A percentile compares a stretch with the other conserved stretches of the same genome.
Evolutionary conservation across 2,113 vertebrate genomes (phyloP).

Genomic region (Tragelaphus scriptus): DNA sequence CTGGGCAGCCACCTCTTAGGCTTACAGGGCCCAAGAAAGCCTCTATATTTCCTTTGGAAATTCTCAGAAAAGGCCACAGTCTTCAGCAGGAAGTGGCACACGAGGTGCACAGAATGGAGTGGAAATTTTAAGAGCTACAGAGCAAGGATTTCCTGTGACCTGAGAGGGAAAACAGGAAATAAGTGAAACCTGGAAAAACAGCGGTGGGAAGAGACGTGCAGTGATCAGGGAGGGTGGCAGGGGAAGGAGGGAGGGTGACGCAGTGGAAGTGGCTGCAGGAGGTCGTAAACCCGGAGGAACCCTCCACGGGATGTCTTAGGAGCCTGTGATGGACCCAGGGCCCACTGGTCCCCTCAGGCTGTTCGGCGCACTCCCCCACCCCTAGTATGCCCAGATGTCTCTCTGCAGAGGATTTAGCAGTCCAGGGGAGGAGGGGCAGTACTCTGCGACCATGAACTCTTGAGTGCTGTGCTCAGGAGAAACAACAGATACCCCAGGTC

Average conservation of each 20-base stretch:
- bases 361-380: rapidly evolving
- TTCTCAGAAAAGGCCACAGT: neutral
- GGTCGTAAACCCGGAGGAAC: neutral
- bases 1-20: neutral
- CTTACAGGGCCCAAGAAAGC: neutral
- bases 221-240: rapidly evolving
- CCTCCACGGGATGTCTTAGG: neutral
- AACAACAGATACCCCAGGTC: neutral
- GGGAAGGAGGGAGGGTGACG: rapidly evolving
- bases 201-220: rapidly evolving
- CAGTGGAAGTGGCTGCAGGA: rapidly evolving
- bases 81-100: rapidly evolving
- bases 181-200: neutral
- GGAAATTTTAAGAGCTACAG: neutral
- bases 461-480: neutral
- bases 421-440: rapidly evolving
- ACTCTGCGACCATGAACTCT: neutral
- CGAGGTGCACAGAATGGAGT: neutral
- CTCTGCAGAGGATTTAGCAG: no score
- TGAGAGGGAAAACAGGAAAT: neutral
- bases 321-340: neutral
- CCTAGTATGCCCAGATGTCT: rapidly evolving
- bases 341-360: neutral
- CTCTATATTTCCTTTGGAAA: neutral
- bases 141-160: neutral